Evolutionary conservation across 2,113 vertebrate species (phyloP), one percentile per base, ranked within the genome.

Genomic region (human (Homo sapiens)): DNA sequence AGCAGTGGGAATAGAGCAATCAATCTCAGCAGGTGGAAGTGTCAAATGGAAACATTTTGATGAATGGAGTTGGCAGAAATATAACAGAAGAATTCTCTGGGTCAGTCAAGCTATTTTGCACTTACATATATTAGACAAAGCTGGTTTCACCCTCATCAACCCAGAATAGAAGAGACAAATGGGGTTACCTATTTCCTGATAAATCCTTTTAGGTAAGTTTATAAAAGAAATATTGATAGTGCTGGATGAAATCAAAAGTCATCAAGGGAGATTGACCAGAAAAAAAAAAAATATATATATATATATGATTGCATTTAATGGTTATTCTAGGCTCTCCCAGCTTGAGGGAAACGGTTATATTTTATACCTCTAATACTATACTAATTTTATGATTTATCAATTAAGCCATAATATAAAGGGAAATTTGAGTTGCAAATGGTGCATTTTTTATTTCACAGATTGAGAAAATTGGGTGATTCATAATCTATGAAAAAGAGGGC

Each of bases 11-110:
- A 14, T 18, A 90, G 7, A 64, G 13, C 10, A 32, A 87, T 97
- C n/a, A 45, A 35, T 73, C 27, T 93, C 25, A 90, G 50, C 52
- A 90, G 20, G 59, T 83, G 27, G 10, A 87, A 82, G 78, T 52
- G n/a, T 81, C 72, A 73, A 30, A 52, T 64, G 45, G 52, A 86
- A 93, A 83, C 18, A 43, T 79, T 94, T 52, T 57, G 35, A 79
- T 96, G 50, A 25, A 64, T 73, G 11, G 38, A 64, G 6, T 45
- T 72, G 66, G 38, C 32, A 59, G 27, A 96, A 94, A 48, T 57
- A 82, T 3, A 68, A 18, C 38, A 81, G 83, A 89, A 52, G 2
- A 40, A 73, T 50, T 79, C 25, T 66, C 5, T 73, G 10, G 27
- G 52, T 52, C 50, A 14, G 27, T 40, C 14, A 45, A 72, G 7